Evolutionary conservation across 2,888 invertebrate species (phyloP), one percentile per base, ranked within the genome.

Genomic region (Charanyca ferruginea): DNA sequence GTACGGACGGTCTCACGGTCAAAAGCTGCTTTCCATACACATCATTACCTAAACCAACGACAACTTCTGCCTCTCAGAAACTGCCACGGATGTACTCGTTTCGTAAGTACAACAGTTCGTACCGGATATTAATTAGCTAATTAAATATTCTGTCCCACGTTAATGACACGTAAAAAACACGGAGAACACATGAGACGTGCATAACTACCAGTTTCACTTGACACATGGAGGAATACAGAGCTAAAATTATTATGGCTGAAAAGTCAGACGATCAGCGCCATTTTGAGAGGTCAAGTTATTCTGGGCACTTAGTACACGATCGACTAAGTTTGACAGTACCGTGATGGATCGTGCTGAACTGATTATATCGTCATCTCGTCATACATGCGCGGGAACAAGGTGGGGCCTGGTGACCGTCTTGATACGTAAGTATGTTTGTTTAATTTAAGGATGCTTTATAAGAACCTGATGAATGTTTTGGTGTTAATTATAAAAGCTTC

Each of bases 291-390:
- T 53, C 71, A 62, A 9, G 44, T 11, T 70, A 32, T 9, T 32
- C n/a, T 76, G 71, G 77, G 13, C 83, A 77, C 75, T 82, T 75
- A 82, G 25, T 51, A 66, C 67, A 65, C 85, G 80, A 86, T 87
- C 86, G 84, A 87, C 70, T 83, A 81, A 81, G 81, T 88, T 87
- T 89, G 91, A 91, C 90, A 90, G 87, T 75, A 65, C 75, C 61
- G 79, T 91, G 91, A 91, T 90, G 87, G 87, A 91, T 91, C 88
- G 90, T 88, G 89, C 79, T 75, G 79, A 35, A 77, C 77, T 87
- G 88, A 89, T 89, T 87, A 86, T 84, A 85, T 85, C 83, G 74
- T 77, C 69, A 85, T 84, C 83, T 85, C 81, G 74, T 73, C 73
- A 68, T 75, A 63, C 71, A 64, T 61, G 61, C 47, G 63, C 42